phyloP scores from a whole-genome alignment of 2,797 vertebrate genomes.

The Uromys caudimaculatus region DNA sequence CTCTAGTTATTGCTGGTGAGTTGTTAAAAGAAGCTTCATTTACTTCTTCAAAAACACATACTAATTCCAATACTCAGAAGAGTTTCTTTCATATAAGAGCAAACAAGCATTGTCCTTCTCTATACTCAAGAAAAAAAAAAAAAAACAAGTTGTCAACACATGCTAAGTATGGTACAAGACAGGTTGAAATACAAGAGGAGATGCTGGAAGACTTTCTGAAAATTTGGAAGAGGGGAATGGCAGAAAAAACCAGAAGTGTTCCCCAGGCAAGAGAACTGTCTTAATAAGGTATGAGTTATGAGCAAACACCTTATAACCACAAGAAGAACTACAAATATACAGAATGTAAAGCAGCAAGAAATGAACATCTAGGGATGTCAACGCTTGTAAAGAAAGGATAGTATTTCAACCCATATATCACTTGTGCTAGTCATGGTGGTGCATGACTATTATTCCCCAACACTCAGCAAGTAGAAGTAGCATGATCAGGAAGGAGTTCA shows the following conservation, averaged over 20 bases:
- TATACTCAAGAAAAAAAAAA: not conserved
- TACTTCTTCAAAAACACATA: slow-evolving; percentile 22
- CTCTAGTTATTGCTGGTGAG: not conserved
- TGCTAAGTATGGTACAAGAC: not conserved
- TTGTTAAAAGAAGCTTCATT: not conserved
- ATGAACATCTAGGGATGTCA: not conserved
- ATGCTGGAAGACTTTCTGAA: not conserved
- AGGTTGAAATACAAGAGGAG: not conserved
- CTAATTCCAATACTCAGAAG: not conserved
- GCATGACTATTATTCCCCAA: not conserved
- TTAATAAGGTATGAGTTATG: not conserved
- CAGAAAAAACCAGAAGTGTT: not conserved
- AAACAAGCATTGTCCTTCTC: not conserved
- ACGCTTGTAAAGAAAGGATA: not conserved
- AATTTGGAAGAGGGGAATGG: not conserved
- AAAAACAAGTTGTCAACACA: not conserved
- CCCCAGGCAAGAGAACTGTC: not conserved
- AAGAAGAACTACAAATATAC: not conserved
- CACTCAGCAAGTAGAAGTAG: no score
- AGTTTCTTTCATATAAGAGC: not conserved
- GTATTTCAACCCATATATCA: slow-evolving; percentile 18
- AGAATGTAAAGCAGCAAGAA: not conserved
- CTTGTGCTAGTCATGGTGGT: not conserved
- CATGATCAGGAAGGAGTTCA: not conserved
- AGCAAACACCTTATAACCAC: not conserved